Base-by-base conservation (phyloP, 2,113 vertebrate genomes). In the Ranitomeya variabilis region DNA sequence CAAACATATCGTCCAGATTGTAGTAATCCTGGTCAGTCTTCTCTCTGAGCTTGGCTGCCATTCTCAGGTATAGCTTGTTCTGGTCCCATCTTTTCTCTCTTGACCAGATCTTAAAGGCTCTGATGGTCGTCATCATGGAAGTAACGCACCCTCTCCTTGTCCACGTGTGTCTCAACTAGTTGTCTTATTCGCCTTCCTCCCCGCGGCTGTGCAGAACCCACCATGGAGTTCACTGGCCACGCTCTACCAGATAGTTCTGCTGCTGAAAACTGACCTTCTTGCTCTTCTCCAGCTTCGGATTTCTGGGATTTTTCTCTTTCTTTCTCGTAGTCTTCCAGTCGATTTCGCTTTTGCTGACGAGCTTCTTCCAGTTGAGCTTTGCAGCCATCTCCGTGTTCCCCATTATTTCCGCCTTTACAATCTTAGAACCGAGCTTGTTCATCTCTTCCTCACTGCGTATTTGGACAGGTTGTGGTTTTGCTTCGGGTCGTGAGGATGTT, bases 11-110 rank as follows among this genome's bases (percentile, higher is more conserved):
- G 2, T 31, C 26, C 26, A 31, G 26, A 2, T 1, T 31, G 26
- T 31, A 31, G 26, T 31, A 31, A 31, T 31, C 26, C 26, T 31
- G 26, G 26, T 31, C 26, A 31, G 26, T 31, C 26, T 31, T 31
- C 26, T 31, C 26, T 31, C 26, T 31, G 26, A 31, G 26, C 97
- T 98, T 99, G 77, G 96, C 95, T 14, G 96, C 95, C 96, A 98
- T n/a, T n/a, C 94, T 96, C 86, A 97, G 95, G 90, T 99, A 98
- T 81, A 97, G 92, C 37, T 95, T 96, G 66, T 97, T 98, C 91
- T 99, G 97, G 92, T 93, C 95, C 96, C 97, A 99, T 99, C 93
- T 97, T 99, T 94, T 99, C 98, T 99, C 98, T 88, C 97, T 96
- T 31, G 26, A 99, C 97, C 95, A 99, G 96, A 93, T 99, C 98